These are phyloP conservation scores for Tiliacea aurago DNA, from an alignment of 2,888 invertebrate genomes.

Conservation along the genomic window DNA sequence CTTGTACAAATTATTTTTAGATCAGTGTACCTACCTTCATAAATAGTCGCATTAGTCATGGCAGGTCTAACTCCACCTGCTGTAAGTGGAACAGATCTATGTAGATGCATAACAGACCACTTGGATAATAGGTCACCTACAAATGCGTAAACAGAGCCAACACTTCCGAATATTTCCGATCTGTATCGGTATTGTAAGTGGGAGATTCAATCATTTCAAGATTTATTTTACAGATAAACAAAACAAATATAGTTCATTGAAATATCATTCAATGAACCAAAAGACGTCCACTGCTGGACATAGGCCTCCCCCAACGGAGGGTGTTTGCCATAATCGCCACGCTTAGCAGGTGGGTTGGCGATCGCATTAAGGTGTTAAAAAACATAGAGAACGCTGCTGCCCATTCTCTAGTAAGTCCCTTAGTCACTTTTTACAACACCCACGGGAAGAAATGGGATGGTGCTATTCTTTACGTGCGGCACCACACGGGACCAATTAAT, in stretches of 20 bases:
- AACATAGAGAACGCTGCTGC: too few species aligned
- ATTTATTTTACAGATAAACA: background rate
- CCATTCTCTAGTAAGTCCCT: too few species aligned
- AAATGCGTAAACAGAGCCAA: conserved; percentile 13
- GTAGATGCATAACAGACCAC: conserved; percentile 9
- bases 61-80: conserved; percentile 26
- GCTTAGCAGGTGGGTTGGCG: too few species aligned
- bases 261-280: too few species aligned
- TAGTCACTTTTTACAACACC: too few species aligned
- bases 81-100: conserved; percentile 14
- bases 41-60: conserved; percentile 44
- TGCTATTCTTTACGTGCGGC: too few species aligned
- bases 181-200: background rate
- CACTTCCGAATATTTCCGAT: background rate
- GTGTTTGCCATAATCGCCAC: too few species aligned
- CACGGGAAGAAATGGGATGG: too few species aligned
- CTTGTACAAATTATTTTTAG: conserved; percentile 23
- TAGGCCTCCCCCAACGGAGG: too few species aligned
- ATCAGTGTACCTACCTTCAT: conserved; percentile 14
- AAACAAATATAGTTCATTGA: background rate
- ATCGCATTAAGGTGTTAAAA: too few species aligned
- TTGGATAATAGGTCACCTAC: conserved; percentile 34
- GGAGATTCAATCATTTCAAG: background rate
- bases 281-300: too few species aligned
- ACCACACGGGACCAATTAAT: too few species aligned